Evolutionary conservation across 2,888 invertebrate genomes (phyloP), one percentile per base, ranked within the genome.

Genomic region (Pelosia muscerda): DNA sequence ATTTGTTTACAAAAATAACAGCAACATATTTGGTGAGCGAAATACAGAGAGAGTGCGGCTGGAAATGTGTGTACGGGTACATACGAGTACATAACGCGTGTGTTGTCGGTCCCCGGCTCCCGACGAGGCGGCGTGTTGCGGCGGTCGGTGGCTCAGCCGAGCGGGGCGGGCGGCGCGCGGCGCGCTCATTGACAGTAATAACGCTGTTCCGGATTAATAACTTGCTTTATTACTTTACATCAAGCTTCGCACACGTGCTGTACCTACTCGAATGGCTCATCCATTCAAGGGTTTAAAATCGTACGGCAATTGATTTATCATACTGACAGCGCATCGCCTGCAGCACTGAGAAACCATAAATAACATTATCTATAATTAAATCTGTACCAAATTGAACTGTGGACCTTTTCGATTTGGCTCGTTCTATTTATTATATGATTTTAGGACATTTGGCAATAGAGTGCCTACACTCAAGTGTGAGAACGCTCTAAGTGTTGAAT

Each of bases 11-110:
- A 63, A 34, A 34, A 31, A 64, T 22, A 56, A 63, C 26, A 38
- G 10, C 57, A n/a, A 26, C 13, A 28, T 26, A n/a, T 28, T 42
- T 26, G 13, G 56, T 22, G 38, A 23, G 63, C n/a, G 23, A 38
- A 31, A 55, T 25, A 56, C 22, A 26, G 28, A 56, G 56, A 63
- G 34, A 13, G 42, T 23, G 56, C 34, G 55, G 63, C 38, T 2
- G 23, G 19, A 38, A 38, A 54, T 25, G 55, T 63, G 63, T 34
- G 63, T 38, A 34, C 34, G 2, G 11, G 11, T 55, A 63, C 62
- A 62, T 55, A 31, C n/a, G n/a, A n/a, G n/a, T n/a, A n/a, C 63
- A 55, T 55, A 55, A 63, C 34, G 55, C 53, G 31, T 54, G 53
- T 31, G 28, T 28, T 15, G 53, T 31, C 19, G 62, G 54, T 28